These are phyloP conservation scores for Trissolcus basalis DNA, from an alignment of 1,140 invertebrate species.

Conservation along the genomic window DNA sequence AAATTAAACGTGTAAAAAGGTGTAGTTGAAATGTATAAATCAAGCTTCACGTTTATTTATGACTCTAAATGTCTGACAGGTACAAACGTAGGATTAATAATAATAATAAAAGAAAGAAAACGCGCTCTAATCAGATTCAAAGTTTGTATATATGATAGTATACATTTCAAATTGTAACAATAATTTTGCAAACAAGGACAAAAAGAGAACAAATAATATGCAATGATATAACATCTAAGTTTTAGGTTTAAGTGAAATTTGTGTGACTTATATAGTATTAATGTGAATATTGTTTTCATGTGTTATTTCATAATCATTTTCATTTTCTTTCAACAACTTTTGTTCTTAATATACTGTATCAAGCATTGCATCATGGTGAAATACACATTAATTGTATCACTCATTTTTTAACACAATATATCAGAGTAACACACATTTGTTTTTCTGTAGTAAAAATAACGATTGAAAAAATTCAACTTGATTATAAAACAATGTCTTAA, in stretches of 20 bases:
- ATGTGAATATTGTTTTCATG: slow-evolving; percentile 64
- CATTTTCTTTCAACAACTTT: slow-evolving; percentile 22
- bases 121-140: slow-evolving; percentile 20
- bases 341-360: too few relatives aligned
- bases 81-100: slow-evolving; percentile 72
- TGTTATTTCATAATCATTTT: slow-evolving; percentile 1
- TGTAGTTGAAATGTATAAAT: too few relatives aligned
- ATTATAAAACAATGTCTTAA: too few relatives aligned
- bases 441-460: too few relatives aligned
- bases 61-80: slow-evolving; percentile 71
- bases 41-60: slow-evolving; percentile 40
- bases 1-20: too few relatives aligned
- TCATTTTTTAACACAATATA: too few relatives aligned
- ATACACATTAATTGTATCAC: too few relatives aligned
- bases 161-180: slow-evolving; percentile 9
- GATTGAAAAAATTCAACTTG: too few relatives aligned
- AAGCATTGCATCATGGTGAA: too few relatives aligned
- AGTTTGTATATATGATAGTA: slow-evolving; percentile 18
- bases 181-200: slow-evolving; percentile 42
- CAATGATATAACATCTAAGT: slow-evolving; percentile 56
- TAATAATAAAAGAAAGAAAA: slow-evolving; percentile 19
- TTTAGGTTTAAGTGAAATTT: slow-evolving; percentile 42
- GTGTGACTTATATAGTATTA: slow-evolving; percentile 63
- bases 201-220: slow-evolving; percentile 8
- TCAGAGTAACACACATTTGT: too few relatives aligned